Percentiles rank a stretch among this genome's conserved stretches.
Conservation (phyloP, 2,888 invertebrate species). For the Athalia cordata region DNA sequence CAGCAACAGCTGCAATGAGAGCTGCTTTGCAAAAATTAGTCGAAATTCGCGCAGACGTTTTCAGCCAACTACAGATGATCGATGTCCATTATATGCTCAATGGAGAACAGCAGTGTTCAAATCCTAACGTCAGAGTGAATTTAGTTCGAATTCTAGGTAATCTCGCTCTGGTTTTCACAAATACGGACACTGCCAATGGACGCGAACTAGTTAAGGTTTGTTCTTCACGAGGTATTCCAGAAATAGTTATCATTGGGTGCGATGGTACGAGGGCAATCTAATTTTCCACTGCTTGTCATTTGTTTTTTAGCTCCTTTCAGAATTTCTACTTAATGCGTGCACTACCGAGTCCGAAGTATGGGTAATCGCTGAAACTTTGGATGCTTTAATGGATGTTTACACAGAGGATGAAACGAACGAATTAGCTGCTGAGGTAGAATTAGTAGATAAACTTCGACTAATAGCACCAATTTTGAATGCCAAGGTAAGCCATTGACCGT, state of each 20-base stretch:
- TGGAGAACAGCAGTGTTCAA: conserved; percentile 58
- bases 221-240: neutral
- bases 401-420: conserved; percentile 84
- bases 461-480: conserved; percentile 79
- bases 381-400: conserved; percentile 85
- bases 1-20: conserved; percentile 84
- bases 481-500: conserved; percentile 75
- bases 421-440: conserved; percentile 79
- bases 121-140: conserved; percentile 61
- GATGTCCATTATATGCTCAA: conserved; percentile 76
- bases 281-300: neutral
- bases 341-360: conserved; percentile 80
- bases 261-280: neutral
- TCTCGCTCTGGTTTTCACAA: conserved; percentile 59
- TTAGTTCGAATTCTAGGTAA: conserved; percentile 63
- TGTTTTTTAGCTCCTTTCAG: conserved; percentile 71
- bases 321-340: conserved; percentile 79
- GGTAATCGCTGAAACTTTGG: conserved; percentile 85
- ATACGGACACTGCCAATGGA: conserved; percentile 48
- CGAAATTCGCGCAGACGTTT: conserved; percentile 73
- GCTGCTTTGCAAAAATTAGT: conserved; percentile 83
- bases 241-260: neutral
- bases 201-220: conserved; percentile 61
- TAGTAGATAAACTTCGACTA: conserved; percentile 78
- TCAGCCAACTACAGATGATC: conserved; percentile 76